Evolutionary conservation across 2,113 vertebrate genomes (phyloP).

Genomic region (Elanus axillaris): DNA sequence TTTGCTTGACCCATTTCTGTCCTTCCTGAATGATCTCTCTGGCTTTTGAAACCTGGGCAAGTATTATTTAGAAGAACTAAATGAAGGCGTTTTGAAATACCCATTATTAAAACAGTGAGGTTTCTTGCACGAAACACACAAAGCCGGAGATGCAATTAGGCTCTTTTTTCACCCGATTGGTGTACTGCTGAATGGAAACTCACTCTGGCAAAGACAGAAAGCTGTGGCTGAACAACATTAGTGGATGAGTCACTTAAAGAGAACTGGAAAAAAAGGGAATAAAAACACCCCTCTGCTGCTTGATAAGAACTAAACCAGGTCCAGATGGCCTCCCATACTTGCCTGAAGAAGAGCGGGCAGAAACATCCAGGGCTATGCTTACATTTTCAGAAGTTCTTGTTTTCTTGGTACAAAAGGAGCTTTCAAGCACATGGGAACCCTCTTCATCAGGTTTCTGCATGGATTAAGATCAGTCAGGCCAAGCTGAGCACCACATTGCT

Average conservation of each 20-base stretch:
- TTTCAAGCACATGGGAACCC: neutral
- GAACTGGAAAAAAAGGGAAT: neutral
- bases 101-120: neutral
- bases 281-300: neutral
- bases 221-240: neutral
- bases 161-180: neutral
- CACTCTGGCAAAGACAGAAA: conserved; percentile 17
- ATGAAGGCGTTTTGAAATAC: neutral
- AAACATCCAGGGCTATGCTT: neutral
- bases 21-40: neutral
- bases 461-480: neutral
- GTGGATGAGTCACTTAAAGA: conserved; percentile 6
- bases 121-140: neutral
- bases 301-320: conserved; percentile 30
- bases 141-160: neutral
- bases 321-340: neutral
- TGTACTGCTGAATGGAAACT: neutral
- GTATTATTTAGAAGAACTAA: neutral
- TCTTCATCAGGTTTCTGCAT: neutral
- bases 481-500: neutral
- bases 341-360: neutral
- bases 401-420: neutral
- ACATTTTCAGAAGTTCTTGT: neutral
- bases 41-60: neutral
- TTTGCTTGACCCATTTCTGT: neutral